These are phyloP conservation scores for Esox masquinongy DNA, from an alignment of 2,797 vertebrate genomes.

Conservation along the genomic window DNA sequence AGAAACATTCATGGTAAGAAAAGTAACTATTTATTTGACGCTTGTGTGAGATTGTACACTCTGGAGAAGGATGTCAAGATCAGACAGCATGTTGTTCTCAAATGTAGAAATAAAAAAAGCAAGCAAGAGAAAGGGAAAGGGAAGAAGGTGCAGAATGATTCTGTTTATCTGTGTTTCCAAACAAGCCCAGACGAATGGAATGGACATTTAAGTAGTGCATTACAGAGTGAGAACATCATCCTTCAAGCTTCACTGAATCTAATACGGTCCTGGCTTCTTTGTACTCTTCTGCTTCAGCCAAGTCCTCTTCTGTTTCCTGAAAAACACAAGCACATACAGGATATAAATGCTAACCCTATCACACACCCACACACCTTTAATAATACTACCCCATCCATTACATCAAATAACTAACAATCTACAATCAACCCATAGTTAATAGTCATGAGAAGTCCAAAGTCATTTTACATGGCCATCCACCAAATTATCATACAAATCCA, in stretches of 20 bases:
- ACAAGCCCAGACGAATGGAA: constrained; percentile 72
- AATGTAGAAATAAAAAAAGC: constrained; percentile 49
- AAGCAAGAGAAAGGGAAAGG: constrained; percentile 6
- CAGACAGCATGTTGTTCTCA: constrained; percentile 39
- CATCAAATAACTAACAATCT: background rate
- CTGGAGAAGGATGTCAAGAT: constrained; percentile 28
- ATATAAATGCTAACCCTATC: background rate
- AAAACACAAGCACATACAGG: constrained; percentile 46
- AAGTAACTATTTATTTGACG: constrained; percentile 47
- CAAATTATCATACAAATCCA: constrained; percentile 2
- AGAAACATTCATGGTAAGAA: constrained; percentile 4
- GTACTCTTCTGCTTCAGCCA: constrained; percentile 88
- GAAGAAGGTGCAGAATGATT: constrained; percentile 41
- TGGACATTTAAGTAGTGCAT: constrained; percentile 74
- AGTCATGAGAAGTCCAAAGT: background rate
- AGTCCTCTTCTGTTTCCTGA: constrained; percentile 89
- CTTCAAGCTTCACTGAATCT: constrained; percentile 91
- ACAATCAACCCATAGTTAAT: background rate
- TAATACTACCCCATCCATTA: background rate
- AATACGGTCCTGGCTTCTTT: constrained; percentile 85
- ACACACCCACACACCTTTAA: constrained; percentile 25
- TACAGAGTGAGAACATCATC: constrained; percentile 72
- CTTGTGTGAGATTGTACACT: constrained; percentile 42
- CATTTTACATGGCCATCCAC: background rate
- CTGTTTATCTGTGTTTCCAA: constrained; percentile 47